Base-by-base conservation (phyloP, 2,888 invertebrate species). In the Trachelus tabidus region DNA sequence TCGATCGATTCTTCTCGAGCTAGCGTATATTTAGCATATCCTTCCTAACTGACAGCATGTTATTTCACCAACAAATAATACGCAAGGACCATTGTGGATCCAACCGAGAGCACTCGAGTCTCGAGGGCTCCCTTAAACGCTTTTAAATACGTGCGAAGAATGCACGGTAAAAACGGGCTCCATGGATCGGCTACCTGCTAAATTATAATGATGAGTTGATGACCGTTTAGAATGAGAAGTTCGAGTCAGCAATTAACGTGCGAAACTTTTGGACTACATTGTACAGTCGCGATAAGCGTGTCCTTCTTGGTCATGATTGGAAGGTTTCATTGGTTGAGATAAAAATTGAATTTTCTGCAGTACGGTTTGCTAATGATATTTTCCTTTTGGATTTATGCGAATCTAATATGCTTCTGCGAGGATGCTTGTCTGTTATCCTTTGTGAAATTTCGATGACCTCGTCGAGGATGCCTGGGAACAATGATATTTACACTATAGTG, bases 1-100 rank as follows among this genome's bases (percentile, higher is more conserved):
- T 84, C 88, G 86, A 88, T 89, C 87, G 87, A 88, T 87, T 84
- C 86, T 81, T 76, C 79, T 77, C 81, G 83, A 85, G 79, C 85
- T 84, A 82, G 83, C 81, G 85, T 89, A 88, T 89, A 87, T 90
- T 90, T 90, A 89, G 88, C 88, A 88, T 89, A 89, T 89, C 89
- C 84, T 82, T 82, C 80, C 83, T 85, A 85, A 86, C 89, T 90
- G 90, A 90, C 90, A 90, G 89, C 87, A 86, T 90, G 90, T 89
- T 90, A 90, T 90, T 90, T 90, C 85, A 88, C 89, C 89, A 88
- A 89, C 89, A 89, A 89, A 89, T 89, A 89, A 89, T 89, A 89
- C 86, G 85, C 87, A 76, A 86, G 85, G 82, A 86, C 85, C 87
- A 86, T 87, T 87, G 85, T 86, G 85, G 79, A 76, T 81, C 82